phyloP scores from a whole-genome alignment of 2,888 invertebrate species.

The Eustalomyia histrio region DNA sequence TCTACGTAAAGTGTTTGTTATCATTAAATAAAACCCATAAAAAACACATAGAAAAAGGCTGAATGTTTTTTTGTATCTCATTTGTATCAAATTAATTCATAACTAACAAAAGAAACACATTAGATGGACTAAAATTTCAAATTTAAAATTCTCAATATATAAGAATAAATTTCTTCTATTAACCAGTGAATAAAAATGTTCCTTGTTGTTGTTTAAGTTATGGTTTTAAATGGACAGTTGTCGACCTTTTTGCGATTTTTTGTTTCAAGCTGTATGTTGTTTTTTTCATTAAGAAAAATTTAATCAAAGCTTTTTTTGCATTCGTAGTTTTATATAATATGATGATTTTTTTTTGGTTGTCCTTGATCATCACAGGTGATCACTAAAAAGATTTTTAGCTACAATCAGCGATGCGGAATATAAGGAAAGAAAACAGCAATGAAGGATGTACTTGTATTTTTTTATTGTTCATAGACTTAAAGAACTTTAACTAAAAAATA shows the following conservation, averaged over 20 bases:
- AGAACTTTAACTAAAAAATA: conserved; percentile 33
- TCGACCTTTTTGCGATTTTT: neutral
- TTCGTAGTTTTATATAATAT: conserved; percentile 33
- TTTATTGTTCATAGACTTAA: conserved; percentile 8
- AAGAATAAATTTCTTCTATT: neutral
- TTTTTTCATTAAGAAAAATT: conserved; percentile 1
- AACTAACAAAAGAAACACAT: too few relatives aligned
- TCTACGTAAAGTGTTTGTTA: too few relatives aligned
- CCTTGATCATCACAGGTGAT: conserved; percentile 60
- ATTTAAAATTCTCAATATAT: too few relatives aligned
- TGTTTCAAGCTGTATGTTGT: neutral
- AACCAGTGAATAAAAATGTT: neutral
- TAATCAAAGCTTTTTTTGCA: neutral
- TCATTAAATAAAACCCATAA: too few relatives aligned
- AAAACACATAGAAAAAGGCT: too few relatives aligned
- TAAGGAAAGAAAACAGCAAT: conserved; percentile 8
- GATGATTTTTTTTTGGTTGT: conserved; percentile 50
- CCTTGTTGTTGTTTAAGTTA: neutral
- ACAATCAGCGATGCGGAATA: neutral
- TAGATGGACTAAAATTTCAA: too few relatives aligned
- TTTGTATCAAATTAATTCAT: too few relatives aligned
- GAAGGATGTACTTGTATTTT: conserved; percentile 39
- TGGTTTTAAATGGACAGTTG: neutral
- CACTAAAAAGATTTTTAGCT: neutral
- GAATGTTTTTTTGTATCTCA: too few relatives aligned